Base-by-base conservation (phyloP, 1,140 invertebrate genomes). In the Macrobrachium rosenbergii region DNA sequence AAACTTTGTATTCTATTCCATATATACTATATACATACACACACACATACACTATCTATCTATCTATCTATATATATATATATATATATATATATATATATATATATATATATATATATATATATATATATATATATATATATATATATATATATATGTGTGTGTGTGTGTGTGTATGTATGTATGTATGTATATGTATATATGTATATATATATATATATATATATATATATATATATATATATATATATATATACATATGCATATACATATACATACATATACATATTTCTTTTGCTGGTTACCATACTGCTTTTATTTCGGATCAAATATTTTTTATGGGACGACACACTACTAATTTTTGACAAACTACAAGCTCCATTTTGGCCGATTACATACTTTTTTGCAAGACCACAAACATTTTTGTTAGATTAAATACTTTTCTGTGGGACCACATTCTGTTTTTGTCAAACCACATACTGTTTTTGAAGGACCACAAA, bases 121-220 rank as follows among this genome's bases (percentile, higher is more conserved):
- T 37, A 72, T 8, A 72, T 10, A 72, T n/a, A n/a, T n/a, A n/a
- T 23, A 69, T n/a, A 21, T n/a, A 69, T 2, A 69, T n/a, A 69
- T n/a, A 69, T n/a, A 69, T 69, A 69, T 69, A 69, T 69, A 17
- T n/a, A 69, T 69, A 69, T 69, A 72, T n/a, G 21, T 3, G 37
- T 28, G 21, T 23, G 8, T 5, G 21, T 23, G 8, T n/a, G 16
- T 23, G 21, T n/a, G 21, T n/a, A 72, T 19, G 37, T 19, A 17
- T 23, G 37, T 23, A 69, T 16, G 37, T 23, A 69, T 23, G 21
- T 23, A 69, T 3, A 21, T 7, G 37, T 23, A 69, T 23, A 69
- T 23, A 69, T 23, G 21, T 7, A 69, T 23, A 69, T 23, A 69
- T n/a, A n/a, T n/a, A 69, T n/a, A 69, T n/a, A 69, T n/a, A 69